Conservation (phyloP, 2,888 invertebrate genomes). For the Agrypnus murinus region DNA sequence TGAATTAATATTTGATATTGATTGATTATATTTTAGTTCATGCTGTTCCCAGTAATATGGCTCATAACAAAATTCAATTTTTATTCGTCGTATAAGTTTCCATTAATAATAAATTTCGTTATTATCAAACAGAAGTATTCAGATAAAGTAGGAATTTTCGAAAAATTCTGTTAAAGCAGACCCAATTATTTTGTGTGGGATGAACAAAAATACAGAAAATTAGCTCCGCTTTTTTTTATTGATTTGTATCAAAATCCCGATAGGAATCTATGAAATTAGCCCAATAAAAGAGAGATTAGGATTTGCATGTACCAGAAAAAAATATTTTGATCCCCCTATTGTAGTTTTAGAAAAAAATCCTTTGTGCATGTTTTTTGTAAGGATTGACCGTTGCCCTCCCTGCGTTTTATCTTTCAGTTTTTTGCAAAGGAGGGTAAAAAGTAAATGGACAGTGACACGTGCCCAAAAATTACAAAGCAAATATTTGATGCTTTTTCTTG, state of each 20-base stretch:
- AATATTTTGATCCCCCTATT: conserved; percentile 64
- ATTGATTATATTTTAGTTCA: conserved; percentile 54
- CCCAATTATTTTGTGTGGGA: not conserved
- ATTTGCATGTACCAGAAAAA: conserved; percentile 63
- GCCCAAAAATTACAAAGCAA: conserved; percentile 52
- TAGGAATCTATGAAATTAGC: conserved; percentile 58
- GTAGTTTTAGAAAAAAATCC: conserved; percentile 58
- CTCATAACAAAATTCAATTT: not conserved
- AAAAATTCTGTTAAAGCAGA: not conserved
- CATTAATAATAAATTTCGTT: not conserved
- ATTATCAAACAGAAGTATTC: not conserved
- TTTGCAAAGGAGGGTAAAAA: conserved; percentile 53
- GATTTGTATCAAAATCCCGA: conserved; percentile 31
- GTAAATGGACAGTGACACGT: conserved; percentile 55
- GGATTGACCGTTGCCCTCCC: conserved; percentile 67
- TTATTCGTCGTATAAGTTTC: not conserved
- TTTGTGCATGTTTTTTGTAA: conserved; percentile 62
- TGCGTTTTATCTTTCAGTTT: conserved; percentile 61
- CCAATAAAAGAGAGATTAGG: conserved; percentile 62
- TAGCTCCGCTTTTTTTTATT: not conserved
- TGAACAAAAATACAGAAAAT: not conserved
- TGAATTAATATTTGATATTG: conserved; percentile 62
- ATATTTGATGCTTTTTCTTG: conserved; percentile 56
- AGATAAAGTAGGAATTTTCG: no score
- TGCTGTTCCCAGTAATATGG: not conserved